A percentile compares a stretch with the other conserved stretches of the same genome.
phyloP scores from a whole-genome alignment of 2,113 vertebrate genomes.

The Columba janthina region DNA sequence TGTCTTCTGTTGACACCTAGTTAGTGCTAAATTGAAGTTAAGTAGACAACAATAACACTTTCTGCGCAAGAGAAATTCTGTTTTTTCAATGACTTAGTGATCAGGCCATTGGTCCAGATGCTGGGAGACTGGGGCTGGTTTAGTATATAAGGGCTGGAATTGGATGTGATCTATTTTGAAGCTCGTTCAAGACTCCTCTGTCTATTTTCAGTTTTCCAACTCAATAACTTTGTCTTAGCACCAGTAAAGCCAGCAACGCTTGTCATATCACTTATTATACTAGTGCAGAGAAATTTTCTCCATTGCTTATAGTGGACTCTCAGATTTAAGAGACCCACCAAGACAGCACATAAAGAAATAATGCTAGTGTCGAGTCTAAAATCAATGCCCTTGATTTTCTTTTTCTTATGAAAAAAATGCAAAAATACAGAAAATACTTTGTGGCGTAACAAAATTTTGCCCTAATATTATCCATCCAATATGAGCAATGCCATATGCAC shows the following conservation, averaged over 20 bases:
- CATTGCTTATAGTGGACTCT: neutral
- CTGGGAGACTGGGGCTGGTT: no score
- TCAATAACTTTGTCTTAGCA: neutral
- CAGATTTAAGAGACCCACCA: neutral
- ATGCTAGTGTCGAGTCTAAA: neutral
- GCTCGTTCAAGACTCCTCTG: no score
- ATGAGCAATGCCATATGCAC: neutral
- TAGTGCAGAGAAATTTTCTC: neutral
- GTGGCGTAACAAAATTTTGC: no score
- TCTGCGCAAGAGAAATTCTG: no score
- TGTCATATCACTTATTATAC: neutral
- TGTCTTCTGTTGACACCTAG: neutral
- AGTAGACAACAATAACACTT: neutral
- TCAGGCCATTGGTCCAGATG: no score
- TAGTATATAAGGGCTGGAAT: no score
- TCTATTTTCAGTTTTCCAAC: neutral
- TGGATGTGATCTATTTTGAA: no score
- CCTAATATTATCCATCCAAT: neutral
- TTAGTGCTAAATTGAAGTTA: neutral
- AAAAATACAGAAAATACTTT: neutral
- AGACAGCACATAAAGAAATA: neutral
- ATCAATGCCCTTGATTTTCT: rapidly evolving
- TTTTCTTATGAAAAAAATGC: neutral
- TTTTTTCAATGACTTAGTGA: no score
- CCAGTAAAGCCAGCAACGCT: neutral